Base-by-base conservation (phyloP, 2,888 invertebrate species). In the Eupithecia exiguata region DNA sequence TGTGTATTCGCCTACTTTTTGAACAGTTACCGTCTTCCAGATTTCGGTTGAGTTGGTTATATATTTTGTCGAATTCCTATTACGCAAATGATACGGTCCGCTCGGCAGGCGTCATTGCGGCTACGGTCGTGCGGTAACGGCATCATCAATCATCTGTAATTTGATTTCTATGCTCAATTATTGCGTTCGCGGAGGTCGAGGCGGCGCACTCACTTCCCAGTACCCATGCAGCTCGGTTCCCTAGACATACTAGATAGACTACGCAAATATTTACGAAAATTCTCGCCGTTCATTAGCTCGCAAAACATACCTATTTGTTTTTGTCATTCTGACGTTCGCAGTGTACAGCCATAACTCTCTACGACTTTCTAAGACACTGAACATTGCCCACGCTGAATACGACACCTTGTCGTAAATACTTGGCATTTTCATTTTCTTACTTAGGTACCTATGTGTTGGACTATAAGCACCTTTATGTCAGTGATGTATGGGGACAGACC, bases 91-190 rank as follows among this genome's bases (percentile, higher is more conserved):
- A 91, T 91, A 92, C 89, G 91, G 88, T 91, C 87, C 86, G 87
- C 84, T 89, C 89, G 85, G 83, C 87, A 84, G 87, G 88, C 89
- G 90, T 90, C 91, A 89, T 90, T 92, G 93, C 90, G 89, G 91
- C 92, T 90, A 87, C 88, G 86, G 89, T 91, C 92, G 92, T 93
- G 92, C 92, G 80, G 89, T 93, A 94, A 94, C 94, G 94, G 94
- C 88, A 93, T 93, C 92, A 91, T 94, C 94, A 93, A 94, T 94
- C 94, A 91, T 93, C 92, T 90, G 91, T 94, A 93, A 94, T 94
- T 94, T 93, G 94, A 94, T 94, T 94, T 94, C 93, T 94, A 93
- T 93, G 92, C 92, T 93, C 94, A 94, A 94, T 94, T 94, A 94
- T 94, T 94, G 90, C 92, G 92, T 93, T 90, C 91, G 90, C 91